Evolutionary conservation across 2,888 invertebrate species (phyloP).

Genomic region (Bimastos eiseni): DNA sequence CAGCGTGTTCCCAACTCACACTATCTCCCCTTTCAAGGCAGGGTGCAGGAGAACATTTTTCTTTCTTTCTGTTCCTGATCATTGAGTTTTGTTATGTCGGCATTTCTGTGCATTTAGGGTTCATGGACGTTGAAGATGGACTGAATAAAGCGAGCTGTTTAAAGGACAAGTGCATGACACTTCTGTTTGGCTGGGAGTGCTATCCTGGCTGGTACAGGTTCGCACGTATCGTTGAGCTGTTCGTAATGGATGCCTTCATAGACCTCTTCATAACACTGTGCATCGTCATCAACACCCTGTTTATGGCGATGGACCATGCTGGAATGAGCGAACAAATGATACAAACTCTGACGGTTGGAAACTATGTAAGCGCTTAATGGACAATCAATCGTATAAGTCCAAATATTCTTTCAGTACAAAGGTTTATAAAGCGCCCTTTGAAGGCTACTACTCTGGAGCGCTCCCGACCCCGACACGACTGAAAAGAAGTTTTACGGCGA

Average conservation of each 20-base stretch:
- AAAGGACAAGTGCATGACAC: conserved; percentile 51
- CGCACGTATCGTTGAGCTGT: conserved; percentile 78
- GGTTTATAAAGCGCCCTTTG: no score
- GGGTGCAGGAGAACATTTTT: not conserved
- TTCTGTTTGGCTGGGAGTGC: conserved; percentile 79
- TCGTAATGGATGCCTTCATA: conserved; percentile 97
- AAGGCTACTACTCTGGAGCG: no score
- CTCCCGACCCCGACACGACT: no score
- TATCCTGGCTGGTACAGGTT: conserved; percentile 72
- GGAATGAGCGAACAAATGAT: conserved; percentile 80
- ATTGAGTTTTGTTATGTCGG: not conserved
- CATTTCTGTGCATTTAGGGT: not conserved
- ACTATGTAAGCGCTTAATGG: conserved; percentile 78
- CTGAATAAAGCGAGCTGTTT: conserved; percentile 43
- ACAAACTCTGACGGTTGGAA: conserved; percentile 84
- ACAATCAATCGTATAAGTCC: not conserved
- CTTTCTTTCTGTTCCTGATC: not conserved
- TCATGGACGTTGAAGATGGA: not conserved
- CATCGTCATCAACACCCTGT: conserved; percentile 94
- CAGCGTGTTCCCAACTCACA: not conserved
- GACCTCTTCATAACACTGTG: conserved; percentile 96
- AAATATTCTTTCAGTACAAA: no score
- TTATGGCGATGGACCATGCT: conserved; percentile 95
- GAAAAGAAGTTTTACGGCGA: no score
- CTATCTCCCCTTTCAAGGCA: not conserved